phyloP scores from a whole-genome alignment of 2,888 invertebrate species.

The Bruchidius siliquastri region DNA sequence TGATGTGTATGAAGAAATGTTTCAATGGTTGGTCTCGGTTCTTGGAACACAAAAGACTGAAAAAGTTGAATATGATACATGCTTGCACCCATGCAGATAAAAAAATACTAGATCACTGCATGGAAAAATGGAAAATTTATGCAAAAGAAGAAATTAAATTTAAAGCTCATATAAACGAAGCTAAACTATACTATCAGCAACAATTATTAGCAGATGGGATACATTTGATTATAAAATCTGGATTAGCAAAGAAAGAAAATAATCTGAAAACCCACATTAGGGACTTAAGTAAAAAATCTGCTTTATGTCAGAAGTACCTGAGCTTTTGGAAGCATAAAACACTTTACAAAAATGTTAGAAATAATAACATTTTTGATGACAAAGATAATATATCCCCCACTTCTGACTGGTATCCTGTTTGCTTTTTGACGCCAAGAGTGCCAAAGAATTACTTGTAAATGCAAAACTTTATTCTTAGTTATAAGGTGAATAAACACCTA shows the following conservation, averaged over 20 bases:
- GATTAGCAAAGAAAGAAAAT: slow-evolving; percentile 21
- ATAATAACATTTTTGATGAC: slow-evolving; percentile 1
- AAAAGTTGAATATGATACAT: slow-evolving; percentile 7
- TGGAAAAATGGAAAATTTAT: slow-evolving; percentile 8
- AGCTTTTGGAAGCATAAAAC: slow-evolving; percentile 32
- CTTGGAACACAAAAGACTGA: slow-evolving; percentile 1
- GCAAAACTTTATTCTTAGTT: slow-evolving; percentile 4
- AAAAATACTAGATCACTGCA: not conserved
- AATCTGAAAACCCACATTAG: slow-evolving; percentile 18
- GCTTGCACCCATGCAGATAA: not conserved
- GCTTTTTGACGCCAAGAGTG: slow-evolving; percentile 30
- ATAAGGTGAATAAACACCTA: slow-evolving; percentile 3
- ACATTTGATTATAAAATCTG: slow-evolving; percentile 25
- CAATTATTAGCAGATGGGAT: slow-evolving; percentile 26
- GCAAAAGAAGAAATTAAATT: not conserved
- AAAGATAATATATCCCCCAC: slow-evolving; percentile 8
- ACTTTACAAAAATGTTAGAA: slow-evolving; percentile 13
- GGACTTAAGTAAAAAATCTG: slow-evolving; percentile 21
- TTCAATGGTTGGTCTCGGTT: not conserved
- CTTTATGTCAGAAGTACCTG: slow-evolving; percentile 32
- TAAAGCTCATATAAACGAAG: slow-evolving; percentile 16
- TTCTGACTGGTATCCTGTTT: slow-evolving; percentile 29
- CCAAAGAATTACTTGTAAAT: slow-evolving; percentile 21
- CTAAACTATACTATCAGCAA: slow-evolving; percentile 26
- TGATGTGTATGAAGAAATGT: not conserved